Evolutionary conservation across 2,113 vertebrate genomes (phyloP).

Genomic region (Cottus gobio): DNA sequence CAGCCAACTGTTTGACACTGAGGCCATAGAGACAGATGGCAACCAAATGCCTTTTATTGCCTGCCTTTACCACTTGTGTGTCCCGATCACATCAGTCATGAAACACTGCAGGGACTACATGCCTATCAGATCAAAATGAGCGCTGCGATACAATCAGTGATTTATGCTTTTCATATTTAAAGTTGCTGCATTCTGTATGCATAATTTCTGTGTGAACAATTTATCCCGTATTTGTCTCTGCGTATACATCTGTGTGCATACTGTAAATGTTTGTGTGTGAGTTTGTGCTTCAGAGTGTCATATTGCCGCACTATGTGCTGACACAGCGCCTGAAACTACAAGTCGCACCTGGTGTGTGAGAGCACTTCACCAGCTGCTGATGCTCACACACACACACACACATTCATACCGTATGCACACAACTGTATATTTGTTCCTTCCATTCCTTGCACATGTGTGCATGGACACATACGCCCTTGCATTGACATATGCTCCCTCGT

Average conservation of each 20-base stretch:
- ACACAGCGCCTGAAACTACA: conserved; percentile 77
- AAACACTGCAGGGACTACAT: conserved; percentile 51
- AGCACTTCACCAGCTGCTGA: conserved; percentile 81
- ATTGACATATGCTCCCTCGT: conserved; percentile 44
- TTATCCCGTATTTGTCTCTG: not conserved
- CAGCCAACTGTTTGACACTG: conserved; percentile 77
- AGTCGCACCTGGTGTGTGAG: conserved; percentile 83
- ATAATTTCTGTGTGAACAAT: not conserved
- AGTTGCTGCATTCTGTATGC: conserved; percentile 9
- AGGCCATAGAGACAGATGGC: conserved; percentile 80
- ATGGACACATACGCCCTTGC: conserved; percentile 20
- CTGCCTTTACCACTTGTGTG: conserved; percentile 75
- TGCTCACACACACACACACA: conserved; percentile 52
- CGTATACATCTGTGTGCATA: not conserved
- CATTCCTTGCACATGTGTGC: conserved; percentile 60
- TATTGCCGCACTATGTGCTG: conserved; percentile 81
- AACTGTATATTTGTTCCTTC: conserved; percentile 63
- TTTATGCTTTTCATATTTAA: conserved; percentile 45
- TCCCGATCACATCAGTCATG: conserved; percentile 70
- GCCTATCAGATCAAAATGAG: conserved; percentile 44
- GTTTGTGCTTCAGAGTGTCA: conserved; percentile 69
- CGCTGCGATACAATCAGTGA: conserved; percentile 38
- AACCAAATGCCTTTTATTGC: conserved; percentile 82
- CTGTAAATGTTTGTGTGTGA: conserved; percentile 19
- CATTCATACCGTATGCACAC: conserved; percentile 33